Base-by-base conservation (phyloP, 2,797 vertebrate genomes). In the Lutjanus argentimaculatus region DNA sequence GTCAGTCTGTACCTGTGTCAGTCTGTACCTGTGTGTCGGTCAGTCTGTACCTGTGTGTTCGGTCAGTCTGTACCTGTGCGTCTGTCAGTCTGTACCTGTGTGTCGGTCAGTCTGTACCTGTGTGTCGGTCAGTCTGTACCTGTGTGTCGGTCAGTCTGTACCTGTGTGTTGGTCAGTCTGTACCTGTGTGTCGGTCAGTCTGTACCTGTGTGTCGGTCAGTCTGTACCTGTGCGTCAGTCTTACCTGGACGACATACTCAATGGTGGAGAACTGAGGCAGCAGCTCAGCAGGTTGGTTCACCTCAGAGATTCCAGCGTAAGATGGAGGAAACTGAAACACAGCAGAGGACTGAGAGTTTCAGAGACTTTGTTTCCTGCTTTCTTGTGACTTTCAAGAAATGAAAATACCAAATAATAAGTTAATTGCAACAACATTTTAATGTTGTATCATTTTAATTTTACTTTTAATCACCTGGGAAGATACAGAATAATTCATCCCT, bases 231-330 rank as follows among this genome's bases (percentile, higher is more conserved):
- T 36, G 30, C 4, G 30, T 36, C 30, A 7, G 19, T 46, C 90
- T 91, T 95, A 99, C 98, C 97, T 99, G 97, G 53, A 99, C 97
- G 66, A 99, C 97, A 81, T 99, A 99, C 95, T 99, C 98, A 69
- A 99, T 99, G 87, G 98, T 99, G 88, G 98, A 99, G 91, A 99
- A 99, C 66, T 98, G 98, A 74, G 98, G 97, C 86, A 99, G 95
- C 82, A 99, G 97, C 91, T 99, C 98, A 12, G 98, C 98, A 10
- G 98, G 98, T 40, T 99, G 98, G 93, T 99, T 99, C 87, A 98
- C 95, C 91, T 99, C 98, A 58, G 98, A 98, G 95, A 99, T 99
- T 46, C 98, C 98, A 69, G 98, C 97, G 12, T 99, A 99, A 4
- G 98, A 98, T 9, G 98, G 97, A 87, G 98, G 98, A 92, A 99